These are phyloP conservation scores for Muraenolepis orangiensis DNA, from an alignment of 2,797 vertebrate species.

Conservation along the genomic window DNA sequence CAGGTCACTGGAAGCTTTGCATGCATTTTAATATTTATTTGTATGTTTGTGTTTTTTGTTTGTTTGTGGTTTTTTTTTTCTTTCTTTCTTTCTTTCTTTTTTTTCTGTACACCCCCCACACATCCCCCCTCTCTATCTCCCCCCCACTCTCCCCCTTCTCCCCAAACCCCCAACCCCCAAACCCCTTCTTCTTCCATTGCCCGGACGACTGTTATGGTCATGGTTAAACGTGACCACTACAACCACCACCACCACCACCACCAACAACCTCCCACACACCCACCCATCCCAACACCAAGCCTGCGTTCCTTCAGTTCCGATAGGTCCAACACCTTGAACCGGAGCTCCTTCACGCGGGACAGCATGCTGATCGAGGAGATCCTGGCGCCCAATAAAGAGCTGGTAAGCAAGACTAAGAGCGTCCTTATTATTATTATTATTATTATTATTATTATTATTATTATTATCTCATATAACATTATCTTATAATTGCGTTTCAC, in stretches of 20 bases:
- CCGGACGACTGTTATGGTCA: constrained; percentile 16
- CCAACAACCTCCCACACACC: constrained; percentile 5
- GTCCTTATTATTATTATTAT: too few species aligned
- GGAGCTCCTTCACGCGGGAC: constrained; percentile 92
- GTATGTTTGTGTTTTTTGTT: constrained; percentile 63
- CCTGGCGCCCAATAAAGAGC: constrained; percentile 85
- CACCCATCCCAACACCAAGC: constrained; percentile 64
- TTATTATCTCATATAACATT: too few species aligned
- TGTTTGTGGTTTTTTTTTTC: constrained; percentile 66
- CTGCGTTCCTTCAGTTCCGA: constrained; percentile 99
- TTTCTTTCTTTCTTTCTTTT: constrained; percentile 67
- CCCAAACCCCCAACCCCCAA: constrained; percentile 25
- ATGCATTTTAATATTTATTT: constrained; percentile 88
- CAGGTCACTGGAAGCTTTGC: constrained; percentile 92
- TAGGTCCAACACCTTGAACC: constrained; percentile 97
- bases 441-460: too few species aligned
- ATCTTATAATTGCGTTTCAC: too few species aligned
- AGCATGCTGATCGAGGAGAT: constrained; percentile 98
- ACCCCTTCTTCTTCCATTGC: constrained; percentile 50
- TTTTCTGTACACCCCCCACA: constrained; percentile 26
- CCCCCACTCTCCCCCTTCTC: constrained; percentile 12
- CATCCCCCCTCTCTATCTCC: constrained; percentile 37
- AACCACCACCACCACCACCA: neutral
- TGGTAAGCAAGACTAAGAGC: constrained; percentile 71
- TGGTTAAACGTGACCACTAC: constrained; percentile 3